Evolutionary conservation across 2,113 vertebrate species (phyloP), one percentile per base, ranked within the genome.

Genomic region (Neopipo cinnamomea): DNA sequence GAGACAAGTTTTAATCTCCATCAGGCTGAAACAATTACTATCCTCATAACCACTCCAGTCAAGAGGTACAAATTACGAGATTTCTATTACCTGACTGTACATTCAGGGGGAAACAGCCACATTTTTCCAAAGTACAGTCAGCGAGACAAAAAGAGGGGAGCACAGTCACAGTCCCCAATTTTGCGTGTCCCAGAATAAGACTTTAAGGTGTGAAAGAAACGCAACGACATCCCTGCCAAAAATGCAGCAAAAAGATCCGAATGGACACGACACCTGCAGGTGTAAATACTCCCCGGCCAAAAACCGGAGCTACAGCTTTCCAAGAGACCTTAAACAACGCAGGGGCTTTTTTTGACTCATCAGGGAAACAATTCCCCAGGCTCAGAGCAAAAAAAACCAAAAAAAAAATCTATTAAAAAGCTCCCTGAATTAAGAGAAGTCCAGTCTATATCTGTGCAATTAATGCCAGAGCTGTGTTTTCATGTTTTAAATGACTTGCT

Each of bases 1-100:
- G 94, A 97, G 95, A 95, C 62, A 77, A 94, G 85, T 59, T 97
- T 96, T 97, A 96, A 97, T 91, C 94, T 94, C 92, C 77, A 75
- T 90, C 58, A 92, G 61, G 41, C 85, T 92, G 90, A 91, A 96
- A 88, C 86, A 96, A 95, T 95, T 91, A 96, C 92, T 84, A 75
- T 83, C 85, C 68, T 63, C 78, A 88, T 74, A 95, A 91, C 76
- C 86, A 58, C 66, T 67, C 86, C 35, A 95, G 89, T 88, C 84
- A 83, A 83, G 23, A 85, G 81, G 75, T 92, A 93, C 89, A 94
- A 97, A 78, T 79, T 77, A 91, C 0, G 67, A 70, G 49, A 31
- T 81, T 97, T 91, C 71, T 50, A 94, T 88, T 73, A 86, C 85
- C 59, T 62, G 35, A 42, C 16, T 67, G 66, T 59, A 82, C 71